phyloP scores from a whole-genome alignment of 2,113 vertebrate genomes.

The Heliornis fulica region DNA sequence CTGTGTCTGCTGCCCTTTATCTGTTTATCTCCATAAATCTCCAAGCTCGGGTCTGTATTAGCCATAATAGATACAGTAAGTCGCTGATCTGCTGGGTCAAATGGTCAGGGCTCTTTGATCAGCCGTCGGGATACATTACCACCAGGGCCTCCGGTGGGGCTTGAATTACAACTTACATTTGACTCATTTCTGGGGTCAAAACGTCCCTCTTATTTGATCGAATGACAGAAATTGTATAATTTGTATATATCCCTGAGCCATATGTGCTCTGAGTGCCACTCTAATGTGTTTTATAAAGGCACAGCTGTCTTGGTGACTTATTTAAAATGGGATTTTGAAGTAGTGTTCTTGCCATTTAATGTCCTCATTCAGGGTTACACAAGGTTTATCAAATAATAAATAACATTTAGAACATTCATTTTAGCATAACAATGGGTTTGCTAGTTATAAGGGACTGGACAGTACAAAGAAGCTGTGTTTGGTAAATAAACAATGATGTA shows the following conservation, averaged over 20 bases:
- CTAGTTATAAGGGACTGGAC: slow-evolving; percentile 47
- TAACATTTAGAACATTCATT: slow-evolving; percentile 62
- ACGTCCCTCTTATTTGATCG: slow-evolving; percentile 86
- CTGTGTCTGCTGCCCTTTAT: slow-evolving; percentile 16
- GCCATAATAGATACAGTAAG: slow-evolving; percentile 71
- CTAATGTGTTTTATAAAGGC: slow-evolving; percentile 86
- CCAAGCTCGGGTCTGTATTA: slow-evolving; percentile 20
- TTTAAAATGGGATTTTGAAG: slow-evolving; percentile 84
- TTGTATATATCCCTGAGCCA: slow-evolving; percentile 89
- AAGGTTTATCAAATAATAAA: slow-evolving; percentile 77
- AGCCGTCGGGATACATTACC: slow-evolving; percentile 83
- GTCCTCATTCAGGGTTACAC: slow-evolving; percentile 79
- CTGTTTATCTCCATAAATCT: slow-evolving; percentile 16
- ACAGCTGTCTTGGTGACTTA: slow-evolving; percentile 84
- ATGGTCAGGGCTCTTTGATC: slow-evolving; percentile 85
- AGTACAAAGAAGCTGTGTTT: slow-evolving; percentile 15
- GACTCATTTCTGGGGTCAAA: slow-evolving; percentile 83
- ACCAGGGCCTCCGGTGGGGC: slow-evolving; percentile 78
- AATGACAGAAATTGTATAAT: slow-evolving; percentile 90
- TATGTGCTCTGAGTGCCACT: slow-evolving; percentile 82
- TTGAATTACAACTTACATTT: slow-evolving; percentile 87
- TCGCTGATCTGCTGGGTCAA: slow-evolving; percentile 82
- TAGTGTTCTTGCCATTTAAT: slow-evolving; percentile 77
- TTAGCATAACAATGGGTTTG: slow-evolving; percentile 66
- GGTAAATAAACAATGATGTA: slow-evolving; percentile 60